Evolutionary conservation across 2,888 invertebrate species (phyloP).

Genomic region (Tinea semifulvella): DNA sequence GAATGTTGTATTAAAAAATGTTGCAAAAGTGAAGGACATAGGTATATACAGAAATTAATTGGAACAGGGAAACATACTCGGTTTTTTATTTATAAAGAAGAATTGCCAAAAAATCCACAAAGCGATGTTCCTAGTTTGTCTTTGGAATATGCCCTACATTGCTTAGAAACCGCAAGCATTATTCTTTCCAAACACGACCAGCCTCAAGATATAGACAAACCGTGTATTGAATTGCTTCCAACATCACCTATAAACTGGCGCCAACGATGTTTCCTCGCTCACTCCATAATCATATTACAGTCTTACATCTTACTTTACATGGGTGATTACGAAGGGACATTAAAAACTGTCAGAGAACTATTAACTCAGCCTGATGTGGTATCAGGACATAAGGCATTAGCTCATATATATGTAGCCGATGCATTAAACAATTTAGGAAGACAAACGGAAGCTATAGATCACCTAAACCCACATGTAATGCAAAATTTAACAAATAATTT

Average conservation of each 20-base stretch:
- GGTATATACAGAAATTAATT: conserved; percentile 50
- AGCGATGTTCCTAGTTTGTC: conserved; percentile 80
- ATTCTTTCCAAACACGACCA: conserved; percentile 70
- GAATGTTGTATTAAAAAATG: conserved; percentile 87
- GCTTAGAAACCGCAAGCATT: conserved; percentile 84
- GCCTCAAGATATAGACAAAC: conserved; percentile 35
- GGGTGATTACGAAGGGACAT: conserved; percentile 82
- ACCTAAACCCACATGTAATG: conserved; percentile 81
- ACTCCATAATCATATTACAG: conserved; percentile 77
- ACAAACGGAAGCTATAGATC: conserved; percentile 83
- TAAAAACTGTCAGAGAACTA: conserved; percentile 80
- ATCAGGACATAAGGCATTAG: conserved; percentile 73
- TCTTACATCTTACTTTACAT: conserved; percentile 87
- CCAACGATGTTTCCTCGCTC: conserved; percentile 67
- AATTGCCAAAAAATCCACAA: conserved; percentile 33
- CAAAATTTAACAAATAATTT: conserved; percentile 55
- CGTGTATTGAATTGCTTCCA: conserved; percentile 62
- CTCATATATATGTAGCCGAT: conserved; percentile 90
- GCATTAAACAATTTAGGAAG: conserved; percentile 83
- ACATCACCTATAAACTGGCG: conserved; percentile 70
- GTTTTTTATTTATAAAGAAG: conserved; percentile 35
- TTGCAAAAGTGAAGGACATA: conserved; percentile 63
- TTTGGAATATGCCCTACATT: conserved; percentile 89
- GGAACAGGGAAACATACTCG: conserved; percentile 57
- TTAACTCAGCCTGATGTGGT: conserved; percentile 72